Evolutionary conservation across 2,888 invertebrate genomes (phyloP).

Genomic region (Noctua janthina): DNA sequence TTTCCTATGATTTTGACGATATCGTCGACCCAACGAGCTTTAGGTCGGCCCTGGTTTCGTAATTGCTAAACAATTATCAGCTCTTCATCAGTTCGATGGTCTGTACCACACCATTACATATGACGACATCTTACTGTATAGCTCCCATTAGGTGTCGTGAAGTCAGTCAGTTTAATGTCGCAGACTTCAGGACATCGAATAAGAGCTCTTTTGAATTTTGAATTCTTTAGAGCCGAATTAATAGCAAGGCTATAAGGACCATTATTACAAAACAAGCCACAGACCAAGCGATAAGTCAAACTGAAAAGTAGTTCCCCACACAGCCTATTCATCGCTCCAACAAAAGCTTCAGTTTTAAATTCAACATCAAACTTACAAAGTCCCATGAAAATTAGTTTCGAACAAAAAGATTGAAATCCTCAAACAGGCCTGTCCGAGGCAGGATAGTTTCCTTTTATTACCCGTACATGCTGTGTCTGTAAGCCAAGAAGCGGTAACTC

Average conservation of each 20-base stretch:
- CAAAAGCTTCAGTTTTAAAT: constrained; percentile 63
- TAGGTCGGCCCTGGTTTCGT: too few relatives aligned
- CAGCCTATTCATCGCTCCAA: constrained; percentile 53
- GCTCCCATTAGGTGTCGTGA: not conserved
- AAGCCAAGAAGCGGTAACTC: constrained; percentile 1
- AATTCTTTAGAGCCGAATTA: not conserved
- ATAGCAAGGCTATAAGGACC: not conserved
- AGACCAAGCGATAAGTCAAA: constrained; percentile 33
- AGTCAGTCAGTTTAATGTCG: not conserved
- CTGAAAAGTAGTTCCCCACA: constrained; percentile 37
- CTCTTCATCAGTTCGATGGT: not conserved
- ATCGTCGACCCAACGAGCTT: too few relatives aligned
- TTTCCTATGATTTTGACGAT: too few relatives aligned
- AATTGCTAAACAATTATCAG: not conserved
- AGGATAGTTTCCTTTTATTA: constrained; percentile 64
- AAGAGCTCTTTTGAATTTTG: not conserved
- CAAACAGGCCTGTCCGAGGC: constrained; percentile 52
- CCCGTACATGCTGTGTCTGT: constrained; percentile 35
- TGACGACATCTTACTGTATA: not conserved
- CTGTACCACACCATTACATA: not conserved
- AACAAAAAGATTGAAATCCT: constrained; percentile 66
- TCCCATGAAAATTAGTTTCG: constrained; percentile 64
- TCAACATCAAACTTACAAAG: constrained; percentile 62
- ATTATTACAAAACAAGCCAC: constrained; percentile 8
- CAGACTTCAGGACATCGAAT: not conserved